phyloP scores from a whole-genome alignment of 2,888 invertebrate species.

The Euproctis similis region DNA sequence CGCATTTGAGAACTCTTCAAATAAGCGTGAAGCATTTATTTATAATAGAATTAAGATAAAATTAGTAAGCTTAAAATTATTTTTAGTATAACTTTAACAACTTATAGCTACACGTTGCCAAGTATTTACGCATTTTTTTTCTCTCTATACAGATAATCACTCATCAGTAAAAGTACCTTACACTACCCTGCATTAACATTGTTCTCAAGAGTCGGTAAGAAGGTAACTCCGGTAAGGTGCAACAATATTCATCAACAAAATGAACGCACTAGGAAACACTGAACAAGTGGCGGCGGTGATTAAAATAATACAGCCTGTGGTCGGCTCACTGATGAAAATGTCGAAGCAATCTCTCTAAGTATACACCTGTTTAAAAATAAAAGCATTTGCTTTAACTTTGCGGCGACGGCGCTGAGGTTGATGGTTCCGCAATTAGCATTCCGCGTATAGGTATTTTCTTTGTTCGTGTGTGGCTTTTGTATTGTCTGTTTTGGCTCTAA shows the following conservation, averaged over 20 bases:
- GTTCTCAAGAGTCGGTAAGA: neutral
- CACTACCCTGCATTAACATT: no score
- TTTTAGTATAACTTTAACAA: no score
- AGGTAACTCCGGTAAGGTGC: constrained; percentile 4
- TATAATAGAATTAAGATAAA: no score
- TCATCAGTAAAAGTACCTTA: no score
- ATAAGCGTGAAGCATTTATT: no score
- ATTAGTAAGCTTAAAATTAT: no score
- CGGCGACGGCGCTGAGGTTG: constrained; percentile 39
- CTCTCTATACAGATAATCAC: no score
- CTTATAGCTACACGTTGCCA: no score
- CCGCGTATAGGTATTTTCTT: constrained; percentile 38
- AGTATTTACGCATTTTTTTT: no score
- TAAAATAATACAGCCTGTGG: constrained; percentile 67
- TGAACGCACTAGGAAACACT: constrained; percentile 32
- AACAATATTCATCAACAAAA: constrained; percentile 23
- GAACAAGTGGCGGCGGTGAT: constrained; percentile 48
- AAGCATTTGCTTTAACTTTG: constrained; percentile 49
- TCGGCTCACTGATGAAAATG: constrained; percentile 61
- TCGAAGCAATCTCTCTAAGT: constrained; percentile 62
- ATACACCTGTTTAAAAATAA: constrained; percentile 69
- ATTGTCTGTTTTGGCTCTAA: constrained; percentile 6
- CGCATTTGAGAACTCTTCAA: no score
- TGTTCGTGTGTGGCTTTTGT: constrained; percentile 20
- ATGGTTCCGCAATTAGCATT: constrained; percentile 56